A percentile compares a stretch with the other conserved stretches of the same genome.
These are phyloP conservation scores for Cyanistes caeruleus DNA, from an alignment of 2,113 vertebrate species.

Conservation along the genomic window DNA sequence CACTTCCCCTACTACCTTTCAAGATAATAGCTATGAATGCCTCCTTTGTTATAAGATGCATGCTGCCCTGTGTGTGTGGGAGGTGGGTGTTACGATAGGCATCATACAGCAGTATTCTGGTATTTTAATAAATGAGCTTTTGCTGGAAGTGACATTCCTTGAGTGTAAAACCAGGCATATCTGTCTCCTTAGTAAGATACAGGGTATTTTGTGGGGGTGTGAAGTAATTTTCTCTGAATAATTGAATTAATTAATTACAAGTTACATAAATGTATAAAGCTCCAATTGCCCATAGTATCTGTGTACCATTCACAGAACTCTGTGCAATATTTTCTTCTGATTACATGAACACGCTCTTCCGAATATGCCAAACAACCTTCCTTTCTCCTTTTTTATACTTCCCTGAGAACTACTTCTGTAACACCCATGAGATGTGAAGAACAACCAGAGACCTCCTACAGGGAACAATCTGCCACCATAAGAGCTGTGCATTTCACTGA, in stretches of 20 bases:
- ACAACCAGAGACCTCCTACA: conserved; percentile 56
- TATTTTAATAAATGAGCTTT: conserved; percentile 65
- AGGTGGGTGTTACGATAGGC: conserved; percentile 62
- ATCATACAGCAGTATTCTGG: conserved; percentile 58
- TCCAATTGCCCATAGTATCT: conserved; percentile 53
- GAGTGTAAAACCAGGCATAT: conserved; percentile 56
- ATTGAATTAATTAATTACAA: conserved; percentile 65
- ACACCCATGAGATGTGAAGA: conserved; percentile 59
- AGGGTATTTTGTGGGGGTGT: conserved; percentile 50
- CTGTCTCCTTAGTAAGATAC: conserved; percentile 50
- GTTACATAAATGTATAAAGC: conserved; percentile 53
- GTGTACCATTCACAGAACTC: conserved; percentile 64
- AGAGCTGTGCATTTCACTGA: conserved; percentile 39
- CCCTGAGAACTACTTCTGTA: conserved; percentile 42
- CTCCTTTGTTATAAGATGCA: conserved; percentile 37
- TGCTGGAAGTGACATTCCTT: conserved; percentile 61
- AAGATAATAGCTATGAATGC: conserved; percentile 56
- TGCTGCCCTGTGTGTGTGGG: conserved; percentile 45
- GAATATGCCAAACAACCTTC: conserved; percentile 47
- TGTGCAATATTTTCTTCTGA: conserved; percentile 57
- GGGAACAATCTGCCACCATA: conserved; percentile 55
- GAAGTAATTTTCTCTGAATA: conserved; percentile 64
- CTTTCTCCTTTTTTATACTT: conserved; percentile 31
- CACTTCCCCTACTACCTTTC: conserved; percentile 11
- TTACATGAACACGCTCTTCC: conserved; percentile 54